Evolutionary conservation across 2,113 vertebrate genomes (phyloP).

Genomic region (Columba livia): DNA sequence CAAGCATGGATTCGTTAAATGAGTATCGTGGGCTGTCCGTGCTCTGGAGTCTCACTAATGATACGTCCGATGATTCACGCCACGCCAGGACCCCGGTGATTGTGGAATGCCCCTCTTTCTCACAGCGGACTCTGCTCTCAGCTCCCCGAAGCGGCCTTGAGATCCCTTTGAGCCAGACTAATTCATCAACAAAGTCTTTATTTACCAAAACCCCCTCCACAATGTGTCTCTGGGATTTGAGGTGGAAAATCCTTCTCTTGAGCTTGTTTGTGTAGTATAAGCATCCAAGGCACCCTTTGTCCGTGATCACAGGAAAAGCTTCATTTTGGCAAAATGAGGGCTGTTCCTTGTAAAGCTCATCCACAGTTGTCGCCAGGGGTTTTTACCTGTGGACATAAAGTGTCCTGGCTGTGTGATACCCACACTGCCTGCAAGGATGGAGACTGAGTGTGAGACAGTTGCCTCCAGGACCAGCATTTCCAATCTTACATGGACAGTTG

Average conservation of each 20-base stretch:
- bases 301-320: background rate
- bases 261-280: background rate
- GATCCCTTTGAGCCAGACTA: too few relatives aligned
- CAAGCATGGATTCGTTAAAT: too few relatives aligned
- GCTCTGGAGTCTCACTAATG: too few relatives aligned
- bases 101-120: too few relatives aligned
- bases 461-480: background rate
- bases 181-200: too few relatives aligned
- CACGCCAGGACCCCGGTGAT: too few relatives aligned
- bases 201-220: too few relatives aligned
- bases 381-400: background rate
- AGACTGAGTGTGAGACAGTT: background rate
- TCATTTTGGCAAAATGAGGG: background rate
- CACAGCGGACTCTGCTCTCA: too few relatives aligned
- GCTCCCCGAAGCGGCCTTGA: too few relatives aligned
- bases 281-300: background rate
- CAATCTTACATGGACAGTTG: background rate
- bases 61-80: too few relatives aligned
- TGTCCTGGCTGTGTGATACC: background rate
- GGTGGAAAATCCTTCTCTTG: background rate
- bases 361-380: background rate
- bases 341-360: background rate
- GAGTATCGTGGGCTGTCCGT: too few relatives aligned
- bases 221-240: background rate
- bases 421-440: background rate